Percentiles rank a stretch among this genome's conserved stretches.
Conservation (phyloP, 2,888 invertebrate species). For the Rhagonycha fulva region DNA sequence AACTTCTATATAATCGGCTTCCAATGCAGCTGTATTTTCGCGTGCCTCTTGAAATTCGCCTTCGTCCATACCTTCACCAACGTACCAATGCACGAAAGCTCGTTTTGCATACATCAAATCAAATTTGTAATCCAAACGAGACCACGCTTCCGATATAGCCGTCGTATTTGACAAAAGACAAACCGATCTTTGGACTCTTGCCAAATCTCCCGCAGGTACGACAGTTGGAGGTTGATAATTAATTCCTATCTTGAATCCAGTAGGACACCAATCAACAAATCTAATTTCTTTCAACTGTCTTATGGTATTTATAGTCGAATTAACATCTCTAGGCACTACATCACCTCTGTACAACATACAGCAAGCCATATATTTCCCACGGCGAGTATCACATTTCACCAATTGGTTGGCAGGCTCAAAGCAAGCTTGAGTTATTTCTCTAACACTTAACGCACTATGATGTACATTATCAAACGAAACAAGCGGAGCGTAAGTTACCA, state of each 20-base stretch:
- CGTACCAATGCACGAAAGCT: conserved; percentile 72
- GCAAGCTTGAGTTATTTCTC: conserved; percentile 57
- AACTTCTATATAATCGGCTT: conserved; percentile 60
- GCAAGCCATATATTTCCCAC: conserved; percentile 58
- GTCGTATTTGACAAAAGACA: conserved; percentile 20
- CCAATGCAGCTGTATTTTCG: conserved; percentile 66
- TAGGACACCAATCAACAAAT: conserved; percentile 42
- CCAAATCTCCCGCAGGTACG: conserved; percentile 60
- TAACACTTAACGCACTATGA: conserved; percentile 57
- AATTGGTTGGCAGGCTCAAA: conserved; percentile 68
- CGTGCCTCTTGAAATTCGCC: conserved; percentile 62
- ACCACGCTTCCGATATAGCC: conserved; percentile 44
- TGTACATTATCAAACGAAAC: conserved; percentile 59
- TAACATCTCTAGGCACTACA: conserved; percentile 57
- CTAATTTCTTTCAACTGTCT: conserved; percentile 60
- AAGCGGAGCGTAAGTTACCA: conserved; percentile 62
- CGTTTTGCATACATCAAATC: conserved; percentile 73
- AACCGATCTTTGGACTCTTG: conserved; percentile 10
- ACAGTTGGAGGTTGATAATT: conserved; percentile 61
- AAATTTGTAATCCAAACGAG: conserved; percentile 68
- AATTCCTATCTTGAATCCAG: conserved; percentile 54
- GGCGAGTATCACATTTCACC: conserved; percentile 60
- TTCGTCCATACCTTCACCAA: conserved; percentile 60
- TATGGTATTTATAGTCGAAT: conserved; percentile 56
- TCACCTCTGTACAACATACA: conserved; percentile 59